phyloP scores from a whole-genome alignment of 2,888 invertebrate species.

The Minunthozetes semirufus region DNA sequence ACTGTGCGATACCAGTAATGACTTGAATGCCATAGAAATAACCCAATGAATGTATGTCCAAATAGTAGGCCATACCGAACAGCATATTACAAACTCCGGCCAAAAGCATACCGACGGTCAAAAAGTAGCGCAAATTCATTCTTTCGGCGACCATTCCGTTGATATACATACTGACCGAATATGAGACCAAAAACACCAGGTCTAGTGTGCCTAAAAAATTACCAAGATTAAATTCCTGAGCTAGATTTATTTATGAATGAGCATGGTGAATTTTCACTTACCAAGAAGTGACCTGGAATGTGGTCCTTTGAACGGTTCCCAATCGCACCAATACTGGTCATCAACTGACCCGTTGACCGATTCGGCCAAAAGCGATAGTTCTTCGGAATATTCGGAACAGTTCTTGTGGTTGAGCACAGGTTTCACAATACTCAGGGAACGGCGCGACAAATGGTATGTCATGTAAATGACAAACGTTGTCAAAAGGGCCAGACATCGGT shows the following conservation, averaged over 20 bases:
- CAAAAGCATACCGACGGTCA: constrained; percentile 77
- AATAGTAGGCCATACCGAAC: constrained; percentile 76
- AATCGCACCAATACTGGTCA: constrained; percentile 68
- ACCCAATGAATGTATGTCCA: constrained; percentile 68
- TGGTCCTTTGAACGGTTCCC: constrained; percentile 72
- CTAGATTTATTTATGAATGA: neutral
- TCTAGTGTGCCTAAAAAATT: constrained; percentile 69
- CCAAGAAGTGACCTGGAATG: constrained; percentile 47
- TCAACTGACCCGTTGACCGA: constrained; percentile 39
- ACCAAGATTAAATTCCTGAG: neutral
- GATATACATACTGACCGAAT: constrained; percentile 84
- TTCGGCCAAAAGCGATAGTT: constrained; percentile 3
- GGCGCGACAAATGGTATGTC: constrained; percentile 83
- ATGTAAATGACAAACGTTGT: constrained; percentile 84
- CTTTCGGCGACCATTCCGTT: constrained; percentile 82
- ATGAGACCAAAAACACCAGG: constrained; percentile 81
- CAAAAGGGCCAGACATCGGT: constrained; percentile 56
- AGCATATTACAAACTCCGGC: constrained; percentile 67
- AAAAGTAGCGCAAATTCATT: constrained; percentile 78
- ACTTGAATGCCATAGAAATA: constrained; percentile 75
- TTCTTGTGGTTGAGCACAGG: constrained; percentile 43
- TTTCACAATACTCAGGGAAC: constrained; percentile 79
- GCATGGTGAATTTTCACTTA: neutral
- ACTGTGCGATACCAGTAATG: constrained; percentile 75
- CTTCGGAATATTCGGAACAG: constrained; percentile 55